phyloP scores from a whole-genome alignment of 2,797 vertebrate genomes.

The Capromys pilorides region DNA sequence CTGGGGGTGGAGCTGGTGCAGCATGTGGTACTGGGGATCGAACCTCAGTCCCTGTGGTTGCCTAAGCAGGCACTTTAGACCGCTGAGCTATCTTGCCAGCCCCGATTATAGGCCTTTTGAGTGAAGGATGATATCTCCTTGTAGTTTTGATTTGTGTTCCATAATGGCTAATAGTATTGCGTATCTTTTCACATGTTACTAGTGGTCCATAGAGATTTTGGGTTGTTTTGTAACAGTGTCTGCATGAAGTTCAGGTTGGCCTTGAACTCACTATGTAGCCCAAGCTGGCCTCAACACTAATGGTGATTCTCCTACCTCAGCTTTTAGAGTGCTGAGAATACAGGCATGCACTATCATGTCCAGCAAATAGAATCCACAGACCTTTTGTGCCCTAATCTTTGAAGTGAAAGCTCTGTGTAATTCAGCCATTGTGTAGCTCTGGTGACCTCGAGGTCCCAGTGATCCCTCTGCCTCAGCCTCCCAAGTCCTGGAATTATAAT shows the following conservation, averaged over 20 bases:
- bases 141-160: constrained; percentile 37
- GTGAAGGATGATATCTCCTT: neutral
- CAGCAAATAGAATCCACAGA: neutral
- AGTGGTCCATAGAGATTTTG: neutral
- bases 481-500: no score
- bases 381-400: neutral
- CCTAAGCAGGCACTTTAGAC: no score
- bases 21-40: no score
- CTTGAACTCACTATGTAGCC: neutral
- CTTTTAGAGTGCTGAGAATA: neutral
- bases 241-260: neutral
- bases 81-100: no score
- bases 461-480: no score
- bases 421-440: no score
- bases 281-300: neutral
- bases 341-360: neutral
- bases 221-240: neutral
- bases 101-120: neutral
- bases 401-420: neutral
- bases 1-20: no score
- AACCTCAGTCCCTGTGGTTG: no score
- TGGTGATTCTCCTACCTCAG: neutral
- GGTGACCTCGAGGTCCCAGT: neutral
- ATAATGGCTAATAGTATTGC: constrained; percentile 33
- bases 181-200: constrained; percentile 16